Base-by-base conservation (phyloP, 2,113 vertebrate genomes). In the Odontesthes bonariensis region DNA sequence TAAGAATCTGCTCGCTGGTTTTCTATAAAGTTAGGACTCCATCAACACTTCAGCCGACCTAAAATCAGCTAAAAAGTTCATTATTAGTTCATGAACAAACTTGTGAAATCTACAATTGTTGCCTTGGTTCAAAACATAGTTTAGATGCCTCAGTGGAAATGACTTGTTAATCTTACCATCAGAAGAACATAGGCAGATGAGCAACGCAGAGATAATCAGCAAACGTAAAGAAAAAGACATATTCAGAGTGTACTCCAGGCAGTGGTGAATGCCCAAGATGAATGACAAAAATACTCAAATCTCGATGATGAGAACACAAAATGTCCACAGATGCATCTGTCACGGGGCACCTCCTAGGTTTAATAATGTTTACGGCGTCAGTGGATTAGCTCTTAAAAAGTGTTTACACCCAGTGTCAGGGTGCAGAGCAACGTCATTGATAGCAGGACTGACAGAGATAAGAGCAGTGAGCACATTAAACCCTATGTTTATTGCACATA, bases 161-260 rank as follows among this genome's bases (percentile, higher is more conserved):
- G 3, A 42, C 42, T 16, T 1, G 22, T 16, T 5, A 33, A 5
- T 53, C 71, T 85, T 77, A 85, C 83, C 83, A 19, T 66, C 6
- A 9, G 65, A 27, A 32, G 65, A 59, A 67, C 53, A 80, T 6
- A 47, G 13, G 35, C 22, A 33, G 54, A 77, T 16, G 3, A 74
- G 23, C 11, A 85, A 23, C 51, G 56, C 23, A 13, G 5, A 55
- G 2, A 62, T 3, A 23, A 85, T 46, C 47, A 77, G 11, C 7
- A 66, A 22, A 35, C 23, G 11, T 35, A 19, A 67, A 62, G 51
- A 70, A 42, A 63, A 53, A 0, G 65, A 69, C 82, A 85, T 85
- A 6, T 9, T 47, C 49, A 35, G 6, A 40, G n/a, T 23, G 52
- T 10, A 33, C 54, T 23, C 46, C 16, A 46, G 54, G 17, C 73